Percentiles rank a stretch among this genome's conserved stretches.
Evolutionary conservation across 2,888 invertebrate genomes (phyloP).

Genomic region (Mesochorus sp.): DNA sequence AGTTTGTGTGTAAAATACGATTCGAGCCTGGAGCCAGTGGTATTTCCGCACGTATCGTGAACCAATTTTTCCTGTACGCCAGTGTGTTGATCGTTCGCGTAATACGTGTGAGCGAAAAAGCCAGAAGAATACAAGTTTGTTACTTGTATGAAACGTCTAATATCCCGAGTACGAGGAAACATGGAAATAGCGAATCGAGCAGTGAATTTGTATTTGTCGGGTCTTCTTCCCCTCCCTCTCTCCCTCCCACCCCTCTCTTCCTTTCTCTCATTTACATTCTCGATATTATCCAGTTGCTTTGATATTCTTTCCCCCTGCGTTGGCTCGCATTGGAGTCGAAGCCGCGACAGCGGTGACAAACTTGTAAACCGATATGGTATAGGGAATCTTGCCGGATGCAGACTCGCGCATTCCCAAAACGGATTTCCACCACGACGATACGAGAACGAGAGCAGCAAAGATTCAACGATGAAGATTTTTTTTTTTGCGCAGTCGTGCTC

Average conservation of each 20-base stretch:
- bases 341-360: neutral
- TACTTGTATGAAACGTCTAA: too few relatives aligned
- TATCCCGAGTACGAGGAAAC: neutral
- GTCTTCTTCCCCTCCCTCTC: neutral
- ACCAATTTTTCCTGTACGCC: too few relatives aligned
- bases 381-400: constrained; percentile 47
- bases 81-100: too few relatives aligned
- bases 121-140: too few relatives aligned
- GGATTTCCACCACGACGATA: constrained; percentile 35
- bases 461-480: constrained; percentile 5
- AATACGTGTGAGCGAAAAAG: too few relatives aligned
- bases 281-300: constrained; percentile 15
- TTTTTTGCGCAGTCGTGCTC: constrained; percentile 38
- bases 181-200: neutral
- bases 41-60: too few relatives aligned
- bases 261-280: too few relatives aligned
- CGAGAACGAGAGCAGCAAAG: constrained; percentile 30
- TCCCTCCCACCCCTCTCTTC: too few relatives aligned
- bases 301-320: neutral
- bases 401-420: constrained; percentile 53
- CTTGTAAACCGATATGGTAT: constrained; percentile 42
- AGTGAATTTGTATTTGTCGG: neutral
- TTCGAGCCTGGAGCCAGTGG: too few relatives aligned
- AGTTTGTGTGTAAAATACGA: too few relatives aligned
- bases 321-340: neutral